phyloP scores from a whole-genome alignment of 2,113 vertebrate genomes.

The Malurus cyaneus region DNA sequence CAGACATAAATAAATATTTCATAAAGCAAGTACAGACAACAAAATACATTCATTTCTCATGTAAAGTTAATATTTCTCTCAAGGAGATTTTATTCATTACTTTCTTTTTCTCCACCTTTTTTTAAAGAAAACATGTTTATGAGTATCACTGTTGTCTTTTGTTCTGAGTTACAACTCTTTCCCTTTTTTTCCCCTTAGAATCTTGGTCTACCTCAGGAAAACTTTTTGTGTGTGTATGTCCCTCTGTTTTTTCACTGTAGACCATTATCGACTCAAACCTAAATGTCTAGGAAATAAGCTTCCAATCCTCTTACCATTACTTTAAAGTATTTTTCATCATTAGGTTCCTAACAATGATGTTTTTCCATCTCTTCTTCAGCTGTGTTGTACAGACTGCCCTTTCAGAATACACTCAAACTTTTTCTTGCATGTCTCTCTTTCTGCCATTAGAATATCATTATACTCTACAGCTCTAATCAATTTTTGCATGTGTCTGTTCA shows the following conservation, averaged over 20 bases:
- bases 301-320: background rate
- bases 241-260: background rate
- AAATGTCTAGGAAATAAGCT: background rate
- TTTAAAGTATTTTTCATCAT: background rate
- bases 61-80: background rate
- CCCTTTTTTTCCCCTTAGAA: background rate
- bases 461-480: background rate
- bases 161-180: background rate
- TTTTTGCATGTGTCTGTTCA: background rate
- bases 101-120: background rate
- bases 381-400: background rate
- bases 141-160: background rate
- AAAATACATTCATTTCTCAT: background rate
- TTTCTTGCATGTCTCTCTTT: background rate
- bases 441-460: background rate
- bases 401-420: background rate
- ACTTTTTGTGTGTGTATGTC: background rate
- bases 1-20: slow-evolving; percentile 3
- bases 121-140: background rate
- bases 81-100: background rate
- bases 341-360: background rate
- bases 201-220: background rate
- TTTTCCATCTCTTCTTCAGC: background rate
- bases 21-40: background rate
- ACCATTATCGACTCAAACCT: background rate